Evolutionary conservation across 2,797 vertebrate genomes (phyloP).

Genomic region (Tolypeutes matacus): DNA sequence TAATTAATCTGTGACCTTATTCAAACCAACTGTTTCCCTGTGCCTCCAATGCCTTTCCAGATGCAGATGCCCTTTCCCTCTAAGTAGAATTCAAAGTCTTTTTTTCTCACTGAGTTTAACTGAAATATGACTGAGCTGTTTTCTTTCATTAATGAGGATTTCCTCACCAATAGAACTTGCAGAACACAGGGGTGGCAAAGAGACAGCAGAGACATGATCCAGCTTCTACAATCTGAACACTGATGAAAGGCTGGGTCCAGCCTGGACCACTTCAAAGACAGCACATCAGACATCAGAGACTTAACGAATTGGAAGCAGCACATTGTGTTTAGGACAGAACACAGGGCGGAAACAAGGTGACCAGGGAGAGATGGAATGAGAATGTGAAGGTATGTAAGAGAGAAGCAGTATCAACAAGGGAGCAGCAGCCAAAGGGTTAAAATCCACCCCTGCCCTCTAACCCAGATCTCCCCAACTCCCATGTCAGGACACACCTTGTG

Average conservation of each 20-base stretch:
- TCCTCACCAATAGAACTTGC: background rate
- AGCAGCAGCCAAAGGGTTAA: background rate
- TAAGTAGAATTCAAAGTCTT: conserved; percentile 35
- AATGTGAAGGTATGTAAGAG: background rate
- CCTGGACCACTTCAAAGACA: background rate
- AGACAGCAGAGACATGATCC: background rate
- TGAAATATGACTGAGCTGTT: conserved; percentile 38
- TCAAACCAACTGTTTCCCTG: conserved; percentile 70
- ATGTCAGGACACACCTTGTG: background rate
- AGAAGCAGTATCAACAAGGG: background rate
- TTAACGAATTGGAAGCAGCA: background rate
- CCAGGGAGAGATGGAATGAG: background rate
- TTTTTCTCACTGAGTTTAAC: conserved; percentile 62
- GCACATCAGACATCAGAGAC: background rate
- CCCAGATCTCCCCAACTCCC: background rate
- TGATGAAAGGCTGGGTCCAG: background rate
- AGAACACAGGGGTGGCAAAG: background rate
- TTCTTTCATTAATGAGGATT: conserved; percentile 46
- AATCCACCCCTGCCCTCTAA: background rate
- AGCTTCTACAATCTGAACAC: background rate
- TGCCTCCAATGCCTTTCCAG: conserved; percentile 46
- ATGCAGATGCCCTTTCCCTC: conserved; percentile 48
- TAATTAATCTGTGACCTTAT: conserved; percentile 80
- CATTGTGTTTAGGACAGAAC: background rate
- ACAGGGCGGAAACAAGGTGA: background rate